phyloP scores from a whole-genome alignment of 1,140 invertebrate species.

The Lasioglossum baleicum region DNA sequence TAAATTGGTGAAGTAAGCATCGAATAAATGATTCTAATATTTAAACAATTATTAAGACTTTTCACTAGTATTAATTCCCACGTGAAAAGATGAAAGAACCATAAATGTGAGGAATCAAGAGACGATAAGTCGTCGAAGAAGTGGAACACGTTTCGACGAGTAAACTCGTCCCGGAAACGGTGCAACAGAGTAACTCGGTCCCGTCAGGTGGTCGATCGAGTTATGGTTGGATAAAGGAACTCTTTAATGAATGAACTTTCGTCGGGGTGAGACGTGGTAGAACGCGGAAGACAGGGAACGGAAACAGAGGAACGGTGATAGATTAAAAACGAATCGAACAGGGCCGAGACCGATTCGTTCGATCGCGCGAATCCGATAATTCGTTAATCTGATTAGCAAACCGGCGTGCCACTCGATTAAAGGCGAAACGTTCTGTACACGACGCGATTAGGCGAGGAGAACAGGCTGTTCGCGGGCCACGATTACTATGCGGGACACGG shows the following conservation, averaged over 20 bases:
- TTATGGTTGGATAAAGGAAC: constrained; percentile 2
- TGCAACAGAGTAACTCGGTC: too few relatives aligned
- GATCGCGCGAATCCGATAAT: constrained; percentile 51
- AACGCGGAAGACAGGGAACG: neutral
- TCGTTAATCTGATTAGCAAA: constrained; percentile 56
- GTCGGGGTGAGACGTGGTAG: neutral
- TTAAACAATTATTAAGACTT: too few relatives aligned
- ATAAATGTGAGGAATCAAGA: too few relatives aligned
- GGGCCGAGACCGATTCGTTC: constrained; percentile 3
- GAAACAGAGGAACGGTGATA: constrained; percentile 34
- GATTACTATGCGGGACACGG: constrained; percentile 1
- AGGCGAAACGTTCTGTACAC: constrained; percentile 43
- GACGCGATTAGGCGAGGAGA: constrained; percentile 5
- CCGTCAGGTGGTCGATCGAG: neutral
- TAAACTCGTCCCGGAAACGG: too few relatives aligned
- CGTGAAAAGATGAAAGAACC: too few relatives aligned
- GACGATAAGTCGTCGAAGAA: too few relatives aligned
- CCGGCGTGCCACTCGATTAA: constrained; percentile 40
- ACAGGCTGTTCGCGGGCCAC: neutral
- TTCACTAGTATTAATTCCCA: too few relatives aligned
- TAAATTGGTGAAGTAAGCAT: too few relatives aligned
- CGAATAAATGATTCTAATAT: too few relatives aligned
- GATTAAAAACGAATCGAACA: constrained; percentile 53
- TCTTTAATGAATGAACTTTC: constrained; percentile 32
- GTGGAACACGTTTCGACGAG: too few relatives aligned